phyloP scores from a whole-genome alignment of 2,888 invertebrate genomes.

The Pegoplata infirma region DNA sequence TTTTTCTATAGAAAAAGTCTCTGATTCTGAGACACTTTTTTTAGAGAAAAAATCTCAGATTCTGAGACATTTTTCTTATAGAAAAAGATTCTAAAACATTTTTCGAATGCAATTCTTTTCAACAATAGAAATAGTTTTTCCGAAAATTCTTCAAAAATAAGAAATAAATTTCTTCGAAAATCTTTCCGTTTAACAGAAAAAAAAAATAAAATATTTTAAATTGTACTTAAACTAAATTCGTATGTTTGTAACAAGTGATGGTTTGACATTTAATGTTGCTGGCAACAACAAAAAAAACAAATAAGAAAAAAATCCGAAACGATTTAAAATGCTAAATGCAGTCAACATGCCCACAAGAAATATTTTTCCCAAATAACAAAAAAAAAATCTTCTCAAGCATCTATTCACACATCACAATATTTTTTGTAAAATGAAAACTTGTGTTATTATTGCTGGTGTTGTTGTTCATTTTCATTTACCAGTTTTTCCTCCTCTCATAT shows the following conservation, averaged over 20 bases:
- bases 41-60: no score
- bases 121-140: no score
- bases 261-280: slow-evolving; percentile 14
- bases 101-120: no score
- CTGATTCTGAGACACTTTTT: no score
- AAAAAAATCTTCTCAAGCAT: slow-evolving; percentile 5
- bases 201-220: not conserved
- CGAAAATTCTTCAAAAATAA: no score
- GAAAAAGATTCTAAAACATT: no score
- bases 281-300: not conserved
- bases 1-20: no score
- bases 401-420: slow-evolving; percentile 21
- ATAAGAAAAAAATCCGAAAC: not conserved
- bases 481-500: no score
- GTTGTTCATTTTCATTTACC: slow-evolving; percentile 12
- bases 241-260: slow-evolving; percentile 4
- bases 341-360: slow-evolving; percentile 27
- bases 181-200: slow-evolving; percentile 11
- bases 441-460: no score
- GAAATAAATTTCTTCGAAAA: no score
- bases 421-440: slow-evolving; percentile 28
- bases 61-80: no score
- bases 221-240: no score
- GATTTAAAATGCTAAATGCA: slow-evolving; percentile 18
- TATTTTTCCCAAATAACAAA: not conserved